Percentiles rank a stretch among this genome's conserved stretches.
Conservation (phyloP, 2,797 vertebrate genomes). For the Acestrorhynchus altus region DNA sequence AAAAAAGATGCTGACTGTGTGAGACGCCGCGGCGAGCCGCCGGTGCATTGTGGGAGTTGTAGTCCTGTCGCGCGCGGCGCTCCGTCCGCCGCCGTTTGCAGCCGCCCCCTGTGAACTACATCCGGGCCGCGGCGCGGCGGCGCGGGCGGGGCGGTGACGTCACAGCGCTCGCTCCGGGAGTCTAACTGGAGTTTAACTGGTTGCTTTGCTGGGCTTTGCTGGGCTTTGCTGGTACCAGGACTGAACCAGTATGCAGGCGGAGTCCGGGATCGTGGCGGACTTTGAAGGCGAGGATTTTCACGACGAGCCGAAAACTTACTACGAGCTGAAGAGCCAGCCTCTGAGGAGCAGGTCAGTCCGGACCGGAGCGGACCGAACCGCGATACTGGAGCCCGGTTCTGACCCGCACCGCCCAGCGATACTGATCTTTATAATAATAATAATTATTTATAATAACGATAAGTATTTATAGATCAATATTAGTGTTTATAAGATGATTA, state of each 20-base stretch:
- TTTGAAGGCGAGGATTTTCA: constrained; percentile 95
- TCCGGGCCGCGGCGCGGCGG: constrained; percentile 31
- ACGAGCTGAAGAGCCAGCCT: constrained; percentile 97
- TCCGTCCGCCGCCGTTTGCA: background rate
- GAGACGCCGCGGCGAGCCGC: constrained; percentile 62
- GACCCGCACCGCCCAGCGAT: too few species aligned
- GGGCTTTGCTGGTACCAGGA: too few species aligned
- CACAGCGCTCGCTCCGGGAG: constrained; percentile 60
- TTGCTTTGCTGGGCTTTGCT: constrained; percentile 39
- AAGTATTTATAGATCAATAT: too few species aligned
- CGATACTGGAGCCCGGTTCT: too few species aligned
- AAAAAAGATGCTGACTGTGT: constrained; percentile 63
- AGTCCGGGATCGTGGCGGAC: constrained; percentile 96
- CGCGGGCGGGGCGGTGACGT: constrained; percentile 45
- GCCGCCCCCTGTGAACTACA: constrained; percentile 79
- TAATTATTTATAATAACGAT: too few species aligned
- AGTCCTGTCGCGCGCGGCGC: constrained; percentile 60
- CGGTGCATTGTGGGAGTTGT: constrained; percentile 73
- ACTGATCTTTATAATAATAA: too few species aligned
- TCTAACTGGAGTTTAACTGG: constrained; percentile 59
- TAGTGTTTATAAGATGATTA: too few species aligned
- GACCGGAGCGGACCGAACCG: too few species aligned
- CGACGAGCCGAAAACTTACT: constrained; percentile 96
- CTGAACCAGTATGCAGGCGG: constrained; percentile 88
- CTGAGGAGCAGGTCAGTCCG: constrained; percentile 91